These are phyloP conservation scores for Megaceryle alcyon DNA, from an alignment of 2,797 vertebrate genomes.

Conservation along the genomic window DNA sequence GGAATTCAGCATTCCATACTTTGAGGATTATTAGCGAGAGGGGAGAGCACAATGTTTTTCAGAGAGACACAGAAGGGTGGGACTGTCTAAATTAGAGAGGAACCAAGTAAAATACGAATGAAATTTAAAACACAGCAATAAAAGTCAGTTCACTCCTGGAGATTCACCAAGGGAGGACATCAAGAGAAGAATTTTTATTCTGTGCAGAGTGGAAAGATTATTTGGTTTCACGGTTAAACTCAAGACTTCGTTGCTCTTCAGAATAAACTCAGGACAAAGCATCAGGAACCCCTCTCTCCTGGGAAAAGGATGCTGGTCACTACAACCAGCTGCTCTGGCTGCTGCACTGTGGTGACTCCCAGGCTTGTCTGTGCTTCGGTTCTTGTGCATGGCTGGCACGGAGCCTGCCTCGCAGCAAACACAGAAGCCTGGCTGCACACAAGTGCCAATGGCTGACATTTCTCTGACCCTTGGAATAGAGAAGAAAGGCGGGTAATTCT, in stretches of 20 bases:
- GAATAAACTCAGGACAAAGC: neutral
- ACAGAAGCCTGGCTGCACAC: neutral
- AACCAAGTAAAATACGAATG: neutral
- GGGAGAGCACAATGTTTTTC: neutral
- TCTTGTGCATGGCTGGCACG: accelerated
- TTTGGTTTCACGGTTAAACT: neutral
- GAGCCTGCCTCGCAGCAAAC: neutral
- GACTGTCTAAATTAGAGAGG: neutral
- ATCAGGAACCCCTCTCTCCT: neutral
- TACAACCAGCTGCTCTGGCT: neutral
- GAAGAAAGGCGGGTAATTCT: conserved; percentile 37
- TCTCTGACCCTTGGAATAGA: conserved; percentile 20
- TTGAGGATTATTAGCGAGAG: neutral
- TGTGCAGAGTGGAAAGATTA: neutral
- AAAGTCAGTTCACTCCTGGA: neutral
- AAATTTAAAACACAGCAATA: neutral
- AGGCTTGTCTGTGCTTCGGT: accelerated
- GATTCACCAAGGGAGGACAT: neutral
- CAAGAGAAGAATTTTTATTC: neutral
- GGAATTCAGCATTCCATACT: neutral
- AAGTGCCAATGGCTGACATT: neutral
- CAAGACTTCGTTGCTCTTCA: neutral
- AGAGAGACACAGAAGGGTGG: neutral
- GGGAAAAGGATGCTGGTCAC: neutral
- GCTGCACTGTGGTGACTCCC: accelerated